These are phyloP conservation scores for Arenaria interpres DNA, from an alignment of 2,113 vertebrate species.

Conservation along the genomic window DNA sequence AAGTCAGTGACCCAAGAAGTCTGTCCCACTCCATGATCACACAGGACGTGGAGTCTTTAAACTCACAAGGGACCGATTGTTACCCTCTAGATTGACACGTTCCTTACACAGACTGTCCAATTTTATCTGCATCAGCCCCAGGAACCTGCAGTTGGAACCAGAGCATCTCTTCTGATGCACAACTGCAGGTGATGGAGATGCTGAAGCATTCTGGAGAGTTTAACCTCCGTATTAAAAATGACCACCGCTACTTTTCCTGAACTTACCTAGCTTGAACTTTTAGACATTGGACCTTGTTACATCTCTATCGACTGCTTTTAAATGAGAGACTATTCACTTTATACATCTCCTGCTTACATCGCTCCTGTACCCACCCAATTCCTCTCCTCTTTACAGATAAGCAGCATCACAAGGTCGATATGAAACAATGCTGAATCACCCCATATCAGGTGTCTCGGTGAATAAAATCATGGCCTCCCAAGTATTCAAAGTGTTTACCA, in stretches of 20 bases:
- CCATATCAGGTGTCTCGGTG: not conserved
- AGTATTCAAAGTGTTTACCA: not conserved
- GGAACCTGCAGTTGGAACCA: not conserved
- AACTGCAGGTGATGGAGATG: not conserved
- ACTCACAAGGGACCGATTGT: not conserved
- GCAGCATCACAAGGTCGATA: not conserved
- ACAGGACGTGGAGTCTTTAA: not conserved
- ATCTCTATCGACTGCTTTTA: not conserved
- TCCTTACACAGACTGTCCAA: accelerated
- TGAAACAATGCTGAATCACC: not conserved
- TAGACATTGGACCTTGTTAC: not conserved
- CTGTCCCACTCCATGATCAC: not conserved
- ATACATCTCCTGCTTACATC: not conserved
- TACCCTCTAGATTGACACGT: not conserved
- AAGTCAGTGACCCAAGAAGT: not conserved
- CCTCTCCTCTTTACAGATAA: not conserved
- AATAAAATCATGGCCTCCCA: not conserved
- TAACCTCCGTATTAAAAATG: not conserved
- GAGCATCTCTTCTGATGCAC: not conserved
- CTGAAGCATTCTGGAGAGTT: not conserved
- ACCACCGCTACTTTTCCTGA: not conserved
- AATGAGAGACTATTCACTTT: not conserved
- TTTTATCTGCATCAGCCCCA: not conserved
- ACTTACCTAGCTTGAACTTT: not conserved
- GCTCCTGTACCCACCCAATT: not conserved